Conservation (phyloP, 2,888 invertebrate species). For the Blastobasis adustella region DNA sequence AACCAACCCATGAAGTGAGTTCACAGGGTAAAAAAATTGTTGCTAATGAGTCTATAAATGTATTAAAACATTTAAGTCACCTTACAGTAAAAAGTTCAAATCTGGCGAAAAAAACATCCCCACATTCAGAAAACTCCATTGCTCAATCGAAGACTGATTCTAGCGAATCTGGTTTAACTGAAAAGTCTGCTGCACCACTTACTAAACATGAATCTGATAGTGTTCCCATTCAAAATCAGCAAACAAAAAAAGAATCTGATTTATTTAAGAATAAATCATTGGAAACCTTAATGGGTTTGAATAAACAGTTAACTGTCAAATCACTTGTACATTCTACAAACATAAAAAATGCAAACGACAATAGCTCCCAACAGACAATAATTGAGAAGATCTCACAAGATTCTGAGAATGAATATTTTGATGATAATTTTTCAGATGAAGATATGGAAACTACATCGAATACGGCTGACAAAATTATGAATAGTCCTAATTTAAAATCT, state of each 20-base stretch:
- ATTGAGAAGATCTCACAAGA: too few species aligned
- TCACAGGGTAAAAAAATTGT: too few species aligned
- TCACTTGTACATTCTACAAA: slow-evolving; percentile 21
- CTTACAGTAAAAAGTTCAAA: slow-evolving; percentile 43
- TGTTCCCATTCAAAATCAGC: too few species aligned
- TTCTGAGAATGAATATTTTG: slow-evolving; percentile 14
- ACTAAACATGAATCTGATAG: too few species aligned
- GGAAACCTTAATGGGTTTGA: slow-evolving; percentile 31
- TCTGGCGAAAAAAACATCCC: slow-evolving; percentile 16
- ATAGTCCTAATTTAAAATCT: too few species aligned
- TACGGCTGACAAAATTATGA: not conserved
- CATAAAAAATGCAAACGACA: slow-evolving; percentile 6
- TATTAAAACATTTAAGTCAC: slow-evolving; percentile 45
- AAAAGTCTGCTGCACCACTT: too few species aligned
- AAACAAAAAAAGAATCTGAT: too few species aligned
- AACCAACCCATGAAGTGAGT: slow-evolving; percentile 4
- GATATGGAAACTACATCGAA: slow-evolving; percentile 4
- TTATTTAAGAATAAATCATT: slow-evolving; percentile 12
- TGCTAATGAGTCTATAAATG: slow-evolving; percentile 32
- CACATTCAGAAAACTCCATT: not conserved
- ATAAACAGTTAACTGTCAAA: slow-evolving; percentile 38
- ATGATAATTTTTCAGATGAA: slow-evolving; percentile 14
- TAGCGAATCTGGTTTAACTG: not conserved
- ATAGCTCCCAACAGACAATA: slow-evolving; percentile 4
- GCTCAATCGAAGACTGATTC: not conserved